A percentile compares a stretch with the other conserved stretches of the same genome.
phyloP scores from a whole-genome alignment of 30 jellyfish, hydroid and myxozoan species.

The Hydractinia echinata region DNA sequence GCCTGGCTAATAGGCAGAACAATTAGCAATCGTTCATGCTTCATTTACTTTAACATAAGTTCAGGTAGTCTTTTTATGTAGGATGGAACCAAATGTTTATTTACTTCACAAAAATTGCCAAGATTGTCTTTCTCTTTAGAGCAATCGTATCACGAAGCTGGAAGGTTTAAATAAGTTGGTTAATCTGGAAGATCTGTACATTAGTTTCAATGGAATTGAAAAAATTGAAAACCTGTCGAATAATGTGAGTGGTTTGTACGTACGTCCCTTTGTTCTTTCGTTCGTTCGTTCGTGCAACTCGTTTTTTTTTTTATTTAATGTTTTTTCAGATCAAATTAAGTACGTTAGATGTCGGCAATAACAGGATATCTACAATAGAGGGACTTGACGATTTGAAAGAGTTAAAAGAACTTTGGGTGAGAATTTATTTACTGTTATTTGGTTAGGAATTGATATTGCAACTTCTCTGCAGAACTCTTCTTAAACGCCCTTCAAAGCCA shows the following conservation, averaged over 20 bases:
- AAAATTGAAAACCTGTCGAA: slow-evolving; percentile 58
- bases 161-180: slow-evolving; percentile 71
- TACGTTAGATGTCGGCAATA: slow-evolving; percentile 76
- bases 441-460: too few relatives aligned
- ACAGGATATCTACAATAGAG: slow-evolving; percentile 56
- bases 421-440: slow-evolving; percentile 8
- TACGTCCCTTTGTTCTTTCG: too few relatives aligned
- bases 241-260: slow-evolving; percentile 58
- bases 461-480: too few relatives aligned
- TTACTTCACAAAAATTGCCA: too few relatives aligned
- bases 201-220: slow-evolving; percentile 86
- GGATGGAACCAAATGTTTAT: too few relatives aligned
- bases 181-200: slow-evolving; percentile 65
- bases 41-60: too few relatives aligned
- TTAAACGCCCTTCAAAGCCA: too few relatives aligned
- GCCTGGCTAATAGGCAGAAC: too few relatives aligned
- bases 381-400: slow-evolving; percentile 40
- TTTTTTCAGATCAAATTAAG: slow-evolving; percentile 37
- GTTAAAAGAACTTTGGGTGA: slow-evolving; percentile 89
- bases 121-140: slow-evolving; percentile 44
- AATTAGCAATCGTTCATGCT: too few relatives aligned
- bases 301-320: background rate
- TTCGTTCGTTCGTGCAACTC: background rate
- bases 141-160: slow-evolving; percentile 69
- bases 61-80: too few relatives aligned